Percentiles rank a stretch among this genome's conserved stretches.
Conservation (phyloP, 1,140 invertebrate species). For the Macrobrachium rosenbergii region DNA sequence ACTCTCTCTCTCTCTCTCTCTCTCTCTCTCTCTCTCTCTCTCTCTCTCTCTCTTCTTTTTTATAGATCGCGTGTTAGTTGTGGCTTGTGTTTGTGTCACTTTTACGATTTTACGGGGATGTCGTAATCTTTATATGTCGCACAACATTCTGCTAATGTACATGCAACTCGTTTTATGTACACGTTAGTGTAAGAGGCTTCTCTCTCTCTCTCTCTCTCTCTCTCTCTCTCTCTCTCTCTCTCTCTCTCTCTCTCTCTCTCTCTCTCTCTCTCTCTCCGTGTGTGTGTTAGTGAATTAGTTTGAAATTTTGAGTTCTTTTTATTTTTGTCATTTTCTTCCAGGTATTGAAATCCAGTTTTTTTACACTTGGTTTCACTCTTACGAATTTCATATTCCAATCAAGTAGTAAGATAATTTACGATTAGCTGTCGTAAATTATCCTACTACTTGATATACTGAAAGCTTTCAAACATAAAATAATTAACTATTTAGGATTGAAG, state of each 20-base stretch:
- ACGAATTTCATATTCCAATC: neutral
- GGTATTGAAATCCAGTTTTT: neutral
- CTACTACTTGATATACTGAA: too few species aligned
- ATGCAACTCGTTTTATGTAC: too few species aligned
- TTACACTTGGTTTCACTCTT: neutral
- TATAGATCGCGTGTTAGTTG: neutral
- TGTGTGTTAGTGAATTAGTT: too few species aligned
- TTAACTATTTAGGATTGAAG: too few species aligned
- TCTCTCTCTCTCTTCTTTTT: neutral
- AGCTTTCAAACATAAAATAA: too few species aligned
- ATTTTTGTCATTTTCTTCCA: neutral
- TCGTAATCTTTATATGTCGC: too few species aligned
- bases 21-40: conserved; percentile 3
- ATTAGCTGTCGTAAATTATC: too few species aligned
- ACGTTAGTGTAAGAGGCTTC: neutral
- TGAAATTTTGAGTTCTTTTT: neutral
- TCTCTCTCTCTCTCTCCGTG: neutral
- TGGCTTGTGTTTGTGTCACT: neutral
- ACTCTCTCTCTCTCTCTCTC: neutral
- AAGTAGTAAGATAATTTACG: too few species aligned
- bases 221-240: neutral
- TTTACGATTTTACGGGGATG: neutral
- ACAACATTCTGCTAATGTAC: too few species aligned
- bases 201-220: neutral
- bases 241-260: neutral